A percentile compares a stretch with the other conserved stretches of the same genome.
phyloP scores from a whole-genome alignment of 2,113 vertebrate genomes.

The Rhinopomastus cyanomelas region DNA sequence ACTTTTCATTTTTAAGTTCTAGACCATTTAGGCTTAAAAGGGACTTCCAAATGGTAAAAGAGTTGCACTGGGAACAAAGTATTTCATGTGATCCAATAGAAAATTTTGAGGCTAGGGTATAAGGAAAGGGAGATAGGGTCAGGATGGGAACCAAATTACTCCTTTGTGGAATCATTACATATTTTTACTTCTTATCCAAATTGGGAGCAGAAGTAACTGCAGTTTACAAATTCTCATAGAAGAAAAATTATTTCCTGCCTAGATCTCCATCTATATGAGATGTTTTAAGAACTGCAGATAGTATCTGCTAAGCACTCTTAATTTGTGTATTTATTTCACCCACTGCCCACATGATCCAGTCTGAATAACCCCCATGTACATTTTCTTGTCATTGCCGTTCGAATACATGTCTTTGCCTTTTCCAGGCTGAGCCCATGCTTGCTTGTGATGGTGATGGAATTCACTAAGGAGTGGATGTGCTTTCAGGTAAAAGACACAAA shows the following conservation, averaged over 20 bases:
- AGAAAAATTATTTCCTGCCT: neutral
- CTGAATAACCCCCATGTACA: neutral
- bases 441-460: neutral
- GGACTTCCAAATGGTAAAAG: neutral
- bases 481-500: slow-evolving; percentile 15
- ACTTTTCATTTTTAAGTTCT: slow-evolving; percentile 23
- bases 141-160: neutral
- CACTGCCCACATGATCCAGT: neutral
- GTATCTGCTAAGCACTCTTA: neutral
- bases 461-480: neutral
- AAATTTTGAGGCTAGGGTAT: neutral
- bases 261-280: neutral
- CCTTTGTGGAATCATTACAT: neutral
- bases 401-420: neutral
- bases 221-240: neutral
- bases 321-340: neutral
- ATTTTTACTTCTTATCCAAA: neutral
- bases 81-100: neutral
- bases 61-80: slow-evolving; percentile 7
- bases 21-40: slow-evolving; percentile 17
- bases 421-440: neutral
- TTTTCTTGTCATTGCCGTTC: neutral
- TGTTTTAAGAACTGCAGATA: neutral
- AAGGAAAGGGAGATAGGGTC: neutral
- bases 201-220: neutral